A percentile compares a stretch with the other conserved stretches of the same genome.
Conservation (phyloP, 2,113 vertebrate species). For the Tringa solitaria region DNA sequence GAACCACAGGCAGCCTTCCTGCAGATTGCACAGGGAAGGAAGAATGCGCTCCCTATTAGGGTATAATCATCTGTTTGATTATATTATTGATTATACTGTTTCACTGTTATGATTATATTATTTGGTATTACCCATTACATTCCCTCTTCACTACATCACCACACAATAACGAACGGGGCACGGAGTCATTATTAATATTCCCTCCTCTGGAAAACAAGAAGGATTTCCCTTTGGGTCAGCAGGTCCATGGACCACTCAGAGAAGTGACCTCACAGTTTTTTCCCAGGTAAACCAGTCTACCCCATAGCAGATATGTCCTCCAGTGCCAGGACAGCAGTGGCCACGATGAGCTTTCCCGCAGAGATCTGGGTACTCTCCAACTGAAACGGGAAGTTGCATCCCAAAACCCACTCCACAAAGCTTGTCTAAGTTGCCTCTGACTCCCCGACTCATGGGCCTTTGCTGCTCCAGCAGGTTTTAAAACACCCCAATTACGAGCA, state of each 20-base stretch:
- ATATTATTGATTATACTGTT: neutral
- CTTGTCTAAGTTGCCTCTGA: neutral
- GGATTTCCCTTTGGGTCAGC: neutral
- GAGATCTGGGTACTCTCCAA: accelerated
- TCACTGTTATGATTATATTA: neutral
- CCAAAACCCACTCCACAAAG: accelerated
- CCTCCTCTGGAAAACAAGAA: neutral
- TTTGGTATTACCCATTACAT: neutral
- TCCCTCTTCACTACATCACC: neutral
- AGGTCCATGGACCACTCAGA: neutral
- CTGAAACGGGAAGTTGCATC: neutral
- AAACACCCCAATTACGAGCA: neutral
- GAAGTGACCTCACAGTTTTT: neutral
- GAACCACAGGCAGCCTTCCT: neutral
- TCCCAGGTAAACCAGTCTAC: neutral
- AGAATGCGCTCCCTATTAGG: neutral
- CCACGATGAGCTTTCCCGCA: accelerated
- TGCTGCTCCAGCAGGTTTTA: neutral
- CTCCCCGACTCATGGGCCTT: neutral
- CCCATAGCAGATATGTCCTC: neutral
- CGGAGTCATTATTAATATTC: neutral
- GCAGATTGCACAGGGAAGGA: neutral
- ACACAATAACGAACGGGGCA: neutral
- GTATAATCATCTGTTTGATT: neutral
- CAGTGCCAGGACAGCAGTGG: neutral